These are phyloP conservation scores for Rallus limicola DNA, from an alignment of 2,113 vertebrate genomes.

Conservation along the genomic window DNA sequence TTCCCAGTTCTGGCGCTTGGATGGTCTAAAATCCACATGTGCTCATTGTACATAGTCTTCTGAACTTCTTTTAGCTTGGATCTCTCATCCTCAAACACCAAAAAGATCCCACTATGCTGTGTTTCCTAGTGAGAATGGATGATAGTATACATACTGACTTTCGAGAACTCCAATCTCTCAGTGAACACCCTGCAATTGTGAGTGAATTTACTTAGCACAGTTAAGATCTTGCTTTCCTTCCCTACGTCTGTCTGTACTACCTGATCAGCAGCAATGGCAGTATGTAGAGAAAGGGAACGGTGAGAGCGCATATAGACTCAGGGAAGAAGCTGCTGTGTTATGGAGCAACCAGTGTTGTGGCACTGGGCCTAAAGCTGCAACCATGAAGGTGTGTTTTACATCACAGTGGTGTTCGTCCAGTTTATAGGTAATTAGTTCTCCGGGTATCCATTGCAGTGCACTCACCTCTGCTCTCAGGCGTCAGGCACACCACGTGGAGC, in stretches of 20 bases:
- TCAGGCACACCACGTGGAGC: accelerated
- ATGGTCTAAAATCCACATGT: background rate
- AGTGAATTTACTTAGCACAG: background rate
- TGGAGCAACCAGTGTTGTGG: background rate
- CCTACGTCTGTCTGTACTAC: background rate
- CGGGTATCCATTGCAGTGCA: background rate
- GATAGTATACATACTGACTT: background rate
- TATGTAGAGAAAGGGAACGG: accelerated
- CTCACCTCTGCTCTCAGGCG: too few relatives aligned
- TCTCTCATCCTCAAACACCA: background rate
- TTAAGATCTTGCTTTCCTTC: background rate
- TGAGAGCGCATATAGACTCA: accelerated
- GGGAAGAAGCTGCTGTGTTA: background rate
- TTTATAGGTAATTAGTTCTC: background rate
- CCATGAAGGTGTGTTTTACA: accelerated
- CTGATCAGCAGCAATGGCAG: background rate
- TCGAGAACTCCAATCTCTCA: background rate
- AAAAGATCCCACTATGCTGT: background rate
- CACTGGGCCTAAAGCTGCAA: background rate
- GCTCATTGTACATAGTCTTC: background rate
- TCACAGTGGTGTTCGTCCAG: accelerated
- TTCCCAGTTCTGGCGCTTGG: background rate
- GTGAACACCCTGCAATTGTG: background rate
- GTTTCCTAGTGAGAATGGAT: background rate
- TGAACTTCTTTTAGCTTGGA: background rate